These are phyloP conservation scores for Drosophila monieri DNA, from an alignment of 2,888 invertebrate species.

Conservation along the genomic window DNA sequence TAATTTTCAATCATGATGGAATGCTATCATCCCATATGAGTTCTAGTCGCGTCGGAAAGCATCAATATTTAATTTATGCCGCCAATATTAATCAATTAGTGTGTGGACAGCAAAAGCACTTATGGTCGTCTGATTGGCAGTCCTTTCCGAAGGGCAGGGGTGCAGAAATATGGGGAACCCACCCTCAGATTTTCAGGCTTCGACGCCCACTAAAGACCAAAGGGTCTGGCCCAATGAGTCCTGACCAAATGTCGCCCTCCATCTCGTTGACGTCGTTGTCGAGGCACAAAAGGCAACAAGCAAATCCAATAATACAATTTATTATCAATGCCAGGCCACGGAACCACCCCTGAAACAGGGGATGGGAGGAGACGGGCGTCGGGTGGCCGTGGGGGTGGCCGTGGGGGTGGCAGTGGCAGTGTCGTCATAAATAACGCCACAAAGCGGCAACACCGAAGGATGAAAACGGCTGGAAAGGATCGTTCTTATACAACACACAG, in stretches of 20 bases:
- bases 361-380: background rate
- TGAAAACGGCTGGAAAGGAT: conserved; percentile 25
- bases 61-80: conserved; percentile 53
- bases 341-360: conserved; percentile 28
- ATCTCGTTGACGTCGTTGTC: conserved; percentile 19
- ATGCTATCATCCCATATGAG: conserved; percentile 6
- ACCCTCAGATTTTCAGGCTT: conserved; percentile 24
- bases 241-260: conserved; percentile 51
- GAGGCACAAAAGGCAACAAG: conserved; percentile 61
- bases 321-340: conserved; percentile 61
- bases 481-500: conserved; percentile 34
- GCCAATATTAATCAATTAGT: conserved; percentile 69
- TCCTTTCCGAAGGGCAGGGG: conserved; percentile 16
- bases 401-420: too few relatives aligned
- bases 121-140: conserved; percentile 65
- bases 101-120: conserved; percentile 69
- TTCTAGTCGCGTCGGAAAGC: conserved; percentile 28
- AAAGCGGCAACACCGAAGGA: conserved; percentile 24
- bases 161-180: background rate
- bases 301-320: conserved; percentile 77
- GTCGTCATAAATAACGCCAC: conserved; percentile 64
- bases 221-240: conserved; percentile 27
- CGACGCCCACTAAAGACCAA: conserved; percentile 42
- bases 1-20: conserved; percentile 30
- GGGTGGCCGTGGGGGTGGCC: background rate